A percentile compares a stretch with the other conserved stretches of the same genome.
Evolutionary conservation across 2,888 invertebrate genomes (phyloP).

Genomic region (Tuberolachnus salignus): DNA sequence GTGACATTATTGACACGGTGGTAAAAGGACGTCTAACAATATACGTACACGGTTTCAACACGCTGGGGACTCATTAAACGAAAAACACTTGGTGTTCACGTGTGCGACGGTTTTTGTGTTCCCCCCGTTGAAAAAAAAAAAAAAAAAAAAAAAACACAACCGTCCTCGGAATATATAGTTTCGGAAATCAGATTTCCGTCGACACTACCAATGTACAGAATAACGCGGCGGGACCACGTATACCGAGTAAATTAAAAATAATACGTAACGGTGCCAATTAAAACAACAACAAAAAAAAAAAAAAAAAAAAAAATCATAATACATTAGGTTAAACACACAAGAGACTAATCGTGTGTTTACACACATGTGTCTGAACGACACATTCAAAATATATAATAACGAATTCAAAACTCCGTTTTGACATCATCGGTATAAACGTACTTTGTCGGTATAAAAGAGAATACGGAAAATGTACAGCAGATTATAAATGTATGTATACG

Average conservation of each 20-base stretch:
- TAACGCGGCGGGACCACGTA: background rate
- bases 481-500: no score
- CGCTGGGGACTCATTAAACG: constrained; percentile 37
- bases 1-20: constrained; percentile 23
- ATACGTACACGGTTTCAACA: constrained; percentile 26
- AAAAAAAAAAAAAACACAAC: background rate
- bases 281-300: background rate
- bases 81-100: constrained; percentile 46
- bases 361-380: background rate
- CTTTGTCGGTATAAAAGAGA: no score
- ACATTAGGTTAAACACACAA: background rate
- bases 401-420: background rate
- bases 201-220: background rate
- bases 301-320: no score
- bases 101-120: constrained; percentile 17
- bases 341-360: no score
- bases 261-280: background rate
- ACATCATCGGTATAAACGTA: no score
- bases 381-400: no score
- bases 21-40: constrained; percentile 20
- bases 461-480: no score
- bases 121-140: background rate
- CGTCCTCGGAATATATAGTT: background rate
- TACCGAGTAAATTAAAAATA: background rate
- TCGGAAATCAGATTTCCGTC: constrained; percentile 36